Base-by-base conservation (phyloP, 2,888 invertebrate species). In the Caenorhabditis plicata region DNA sequence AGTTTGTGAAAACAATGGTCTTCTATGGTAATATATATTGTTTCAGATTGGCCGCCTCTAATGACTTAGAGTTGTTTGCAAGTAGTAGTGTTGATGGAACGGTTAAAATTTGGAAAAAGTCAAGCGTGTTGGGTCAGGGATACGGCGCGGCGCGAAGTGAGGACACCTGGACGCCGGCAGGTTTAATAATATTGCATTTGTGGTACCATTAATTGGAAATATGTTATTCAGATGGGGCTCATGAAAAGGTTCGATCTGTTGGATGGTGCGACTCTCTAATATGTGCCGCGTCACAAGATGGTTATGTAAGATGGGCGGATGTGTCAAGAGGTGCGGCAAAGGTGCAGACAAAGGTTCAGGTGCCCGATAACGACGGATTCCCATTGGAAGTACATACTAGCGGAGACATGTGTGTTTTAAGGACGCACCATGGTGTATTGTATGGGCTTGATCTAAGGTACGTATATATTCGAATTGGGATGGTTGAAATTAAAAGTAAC, bases 351-450 rank as follows among this genome's bases (percentile, higher is more conserved):
- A 38, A 56, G 42, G 40, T 69, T 9, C 8, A 29, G n/a, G 44
- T 69, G 9, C 63, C 65, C 1, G 36, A 45, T 9, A 11, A 40
- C 19, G 69, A 65, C 29, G 69, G 69, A 36, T 40, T 73, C 2
- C 60, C 67, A 1, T 55, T 65, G 13, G 68, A 64, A 25, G 32
- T 73, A n/a, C 64, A 65, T 31, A 49, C 54, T 17, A 62, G 63
- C 25, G 62, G 64, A 40, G 65, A 66, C 15, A 54, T 73, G 26
- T 50, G 63, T 15, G 39, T 69, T 20, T 48, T 64, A 11, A 29
- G 64, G 32, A 74, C 78, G 1, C 78, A 74, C 61, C 77, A 77
- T 50, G 67, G 71, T 20, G 58, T 50, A 0, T 47, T 78, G n/a
- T 73, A 71, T 40, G 71, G 74, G 33, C 56, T 73, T 19, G 77